Evolutionary conservation across 1,140 invertebrate species (phyloP), one percentile per base, ranked within the genome.

Genomic region (Oncopeltus fasciatus): DNA sequence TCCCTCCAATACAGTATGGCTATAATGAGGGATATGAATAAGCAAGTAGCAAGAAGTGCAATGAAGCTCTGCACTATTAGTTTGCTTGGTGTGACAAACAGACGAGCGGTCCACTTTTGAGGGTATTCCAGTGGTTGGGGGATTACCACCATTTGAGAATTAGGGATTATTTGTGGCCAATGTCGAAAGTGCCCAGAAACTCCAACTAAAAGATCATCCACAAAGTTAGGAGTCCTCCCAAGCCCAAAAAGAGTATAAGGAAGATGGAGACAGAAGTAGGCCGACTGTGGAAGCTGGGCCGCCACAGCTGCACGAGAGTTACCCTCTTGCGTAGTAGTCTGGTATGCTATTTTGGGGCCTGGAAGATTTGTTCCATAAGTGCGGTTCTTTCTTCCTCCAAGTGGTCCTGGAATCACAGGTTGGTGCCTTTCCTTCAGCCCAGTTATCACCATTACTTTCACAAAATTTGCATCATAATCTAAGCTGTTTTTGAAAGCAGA

Each of bases 31-130:
- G 84, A 84, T 60, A 98, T 87, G 51, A 97, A 77, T 53, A 85
- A 76, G 71, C 94, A 94, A 2, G 95, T 90, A 20, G 84, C 89
- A 1, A 90, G 81, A 56, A 98, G 76, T 0, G 94, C 92, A 56
- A 86, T 83, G 0, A 92, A 91, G 70, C 92, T 98, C 72, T 94
- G 82, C 2, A 95, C 73, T 70, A 98, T 95, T 18, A 95, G 76
- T 73, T 92, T 90, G 72, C 91, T 95, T 0, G 95, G 95, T 0
- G 95, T 98, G 0, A 98, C 87, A 77, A 96, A 99, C 4, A 99
- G 74, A 71, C 95, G 90, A 21, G 85, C 90, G 66, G 85, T 86
- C 96, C 96, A 99, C 69, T 82, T 80, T 8, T 76, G 80, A 5
- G 91, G 86, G 51, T 89, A 77, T 64, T 81, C 75, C 2, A 83